A percentile compares a stretch with the other conserved stretches of the same genome.
Evolutionary conservation across 2,797 vertebrate genomes (phyloP).

Genomic region (Chelmon rostratus): DNA sequence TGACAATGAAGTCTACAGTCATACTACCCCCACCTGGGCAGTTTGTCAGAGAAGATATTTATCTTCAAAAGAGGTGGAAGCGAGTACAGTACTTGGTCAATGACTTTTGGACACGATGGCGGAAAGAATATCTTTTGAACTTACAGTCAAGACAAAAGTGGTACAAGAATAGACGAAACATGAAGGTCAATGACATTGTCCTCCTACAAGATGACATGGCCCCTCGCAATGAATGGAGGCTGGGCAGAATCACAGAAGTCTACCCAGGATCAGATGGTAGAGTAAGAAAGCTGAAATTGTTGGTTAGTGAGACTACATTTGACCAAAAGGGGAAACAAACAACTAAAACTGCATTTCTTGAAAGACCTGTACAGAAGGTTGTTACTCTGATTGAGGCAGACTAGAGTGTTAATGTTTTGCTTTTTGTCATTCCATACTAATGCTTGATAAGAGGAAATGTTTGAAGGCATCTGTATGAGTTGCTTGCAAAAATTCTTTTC

Average conservation of each 20-base stretch:
- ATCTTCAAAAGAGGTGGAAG: neutral
- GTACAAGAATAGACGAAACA: neutral
- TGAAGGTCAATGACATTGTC: neutral
- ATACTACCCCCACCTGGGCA: neutral
- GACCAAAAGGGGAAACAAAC: too few species aligned
- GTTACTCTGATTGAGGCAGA: too few species aligned
- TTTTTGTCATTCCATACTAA: too few species aligned
- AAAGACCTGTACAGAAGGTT: too few species aligned
- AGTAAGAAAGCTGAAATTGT: too few species aligned
- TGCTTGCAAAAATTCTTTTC: too few species aligned
- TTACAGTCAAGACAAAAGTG: neutral
- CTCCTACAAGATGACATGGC: neutral
- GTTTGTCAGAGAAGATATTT: neutral
- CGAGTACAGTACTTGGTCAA: neutral
- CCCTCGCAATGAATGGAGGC: neutral
- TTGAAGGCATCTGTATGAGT: too few species aligned
- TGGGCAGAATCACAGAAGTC: neutral
- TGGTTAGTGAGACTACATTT: too few species aligned
- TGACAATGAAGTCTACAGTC: neutral
- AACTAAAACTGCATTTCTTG: too few species aligned
- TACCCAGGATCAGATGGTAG: neutral
- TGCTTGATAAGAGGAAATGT: too few species aligned
- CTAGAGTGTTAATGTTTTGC: too few species aligned
- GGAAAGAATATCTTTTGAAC: neutral
- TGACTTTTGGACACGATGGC: neutral